Evolutionary conservation across 1,140 invertebrate species (phyloP).

Genomic region (Diuraphis noxia): DNA sequence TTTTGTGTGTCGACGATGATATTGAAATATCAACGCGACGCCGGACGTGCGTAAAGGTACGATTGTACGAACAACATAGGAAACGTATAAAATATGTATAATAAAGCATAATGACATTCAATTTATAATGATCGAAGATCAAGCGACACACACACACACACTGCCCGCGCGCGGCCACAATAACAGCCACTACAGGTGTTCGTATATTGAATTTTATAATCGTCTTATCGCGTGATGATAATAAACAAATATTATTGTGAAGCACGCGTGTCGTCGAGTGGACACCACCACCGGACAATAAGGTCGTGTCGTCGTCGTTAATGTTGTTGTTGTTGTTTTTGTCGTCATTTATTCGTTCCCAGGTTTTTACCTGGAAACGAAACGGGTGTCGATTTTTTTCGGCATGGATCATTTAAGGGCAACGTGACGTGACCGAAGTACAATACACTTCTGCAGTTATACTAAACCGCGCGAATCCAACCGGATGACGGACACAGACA

Average conservation of each 20-base stretch:
- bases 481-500: neutral
- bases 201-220: neutral
- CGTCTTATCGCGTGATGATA: conserved; percentile 3
- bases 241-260: neutral
- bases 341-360: neutral
- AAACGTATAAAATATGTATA: too few species aligned
- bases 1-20: neutral
- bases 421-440: neutral
- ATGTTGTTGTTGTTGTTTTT: neutral
- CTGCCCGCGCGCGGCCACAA: neutral
- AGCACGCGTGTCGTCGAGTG: neutral
- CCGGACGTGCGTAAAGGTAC: too few species aligned
- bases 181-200: neutral
- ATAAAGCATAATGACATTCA: neutral
- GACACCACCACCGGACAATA: neutral
- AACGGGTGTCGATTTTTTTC: neutral
- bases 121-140: neutral
- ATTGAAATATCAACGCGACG: neutral
- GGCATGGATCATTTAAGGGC: neutral
- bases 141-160: neutral
- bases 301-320: neutral
- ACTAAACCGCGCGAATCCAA: neutral
- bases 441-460: neutral
- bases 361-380: neutral
- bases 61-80: neutral